Conservation (phyloP, 2,113 vertebrate genomes). For the Platysteira castanea region DNA sequence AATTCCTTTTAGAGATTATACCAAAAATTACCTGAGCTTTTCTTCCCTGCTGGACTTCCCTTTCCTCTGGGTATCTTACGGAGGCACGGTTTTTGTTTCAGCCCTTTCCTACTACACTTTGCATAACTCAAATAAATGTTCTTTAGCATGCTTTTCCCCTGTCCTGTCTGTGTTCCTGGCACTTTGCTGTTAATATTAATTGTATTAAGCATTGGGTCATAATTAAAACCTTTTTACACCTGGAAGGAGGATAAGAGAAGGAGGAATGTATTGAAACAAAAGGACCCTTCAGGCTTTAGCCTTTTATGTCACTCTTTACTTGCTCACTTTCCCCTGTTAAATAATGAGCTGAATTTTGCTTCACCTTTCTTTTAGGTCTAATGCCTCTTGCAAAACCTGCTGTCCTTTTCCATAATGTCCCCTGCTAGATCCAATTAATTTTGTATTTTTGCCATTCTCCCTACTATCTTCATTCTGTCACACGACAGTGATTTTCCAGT, state of each 20-base stretch:
- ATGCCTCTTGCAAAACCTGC: not conserved
- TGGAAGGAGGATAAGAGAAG: not conserved
- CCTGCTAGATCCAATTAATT: not conserved
- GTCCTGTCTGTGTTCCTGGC: not conserved
- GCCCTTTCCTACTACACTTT: not conserved
- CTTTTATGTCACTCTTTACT: not conserved
- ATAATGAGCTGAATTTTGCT: not conserved
- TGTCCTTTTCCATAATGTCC: not conserved
- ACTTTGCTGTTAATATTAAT: not conserved
- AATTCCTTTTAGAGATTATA: not conserved
- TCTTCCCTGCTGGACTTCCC: not conserved
- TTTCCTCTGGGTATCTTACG: not conserved
- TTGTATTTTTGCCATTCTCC: not conserved
- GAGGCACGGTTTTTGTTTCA: not conserved
- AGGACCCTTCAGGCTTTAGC: not conserved
- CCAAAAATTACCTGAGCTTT: not conserved
- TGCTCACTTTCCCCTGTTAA: not conserved
- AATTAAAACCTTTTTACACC: not conserved
- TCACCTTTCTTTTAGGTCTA: not conserved
- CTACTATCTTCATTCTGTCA: not conserved
- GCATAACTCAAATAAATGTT: not conserved
- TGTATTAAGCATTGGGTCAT: not conserved
- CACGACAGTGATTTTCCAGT: constrained; percentile 1
- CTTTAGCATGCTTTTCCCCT: not conserved
- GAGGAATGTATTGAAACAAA: not conserved